Conservation (phyloP, 2,888 invertebrate genomes). For the Melinaea menophilus region DNA sequence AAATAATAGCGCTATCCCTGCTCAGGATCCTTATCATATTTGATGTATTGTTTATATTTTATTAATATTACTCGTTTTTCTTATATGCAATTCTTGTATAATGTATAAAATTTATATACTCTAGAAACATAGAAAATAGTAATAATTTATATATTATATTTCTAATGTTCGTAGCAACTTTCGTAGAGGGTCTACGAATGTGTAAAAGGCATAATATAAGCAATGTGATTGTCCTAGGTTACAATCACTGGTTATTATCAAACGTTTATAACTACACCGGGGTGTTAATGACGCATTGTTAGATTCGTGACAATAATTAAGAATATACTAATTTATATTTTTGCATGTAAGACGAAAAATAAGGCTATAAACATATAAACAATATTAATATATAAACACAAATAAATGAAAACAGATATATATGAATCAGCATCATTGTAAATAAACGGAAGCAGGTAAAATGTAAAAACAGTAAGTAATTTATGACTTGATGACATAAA, state of each 20-base stretch:
- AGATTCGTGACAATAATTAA: no score
- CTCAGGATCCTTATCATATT: not conserved
- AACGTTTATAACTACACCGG: no score
- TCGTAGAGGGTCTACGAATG: slow-evolving; percentile 13
- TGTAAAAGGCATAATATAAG: not conserved
- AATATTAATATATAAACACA: not conserved
- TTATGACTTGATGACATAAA: slow-evolving; percentile 58
- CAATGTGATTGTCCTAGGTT: no score
- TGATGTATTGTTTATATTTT: slow-evolving; percentile 2
- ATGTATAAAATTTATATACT: not conserved
- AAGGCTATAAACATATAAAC: not conserved
- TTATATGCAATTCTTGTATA: no score
- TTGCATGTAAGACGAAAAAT: no score
- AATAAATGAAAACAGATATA: slow-evolving; percentile 3
- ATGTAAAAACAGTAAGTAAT: slow-evolving; percentile 48
- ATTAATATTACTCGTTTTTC: not conserved
- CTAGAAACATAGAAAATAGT: not conserved
- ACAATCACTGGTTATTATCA: no score
- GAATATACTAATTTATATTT: no score
- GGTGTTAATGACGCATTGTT: no score
- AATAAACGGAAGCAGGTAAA: slow-evolving; percentile 26
- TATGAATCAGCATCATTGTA: slow-evolving; percentile 16
- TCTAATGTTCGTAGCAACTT: not conserved
- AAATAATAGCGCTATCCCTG: slow-evolving; percentile 27
- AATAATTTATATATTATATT: not conserved